A percentile compares a stretch with the other conserved stretches of the same genome.
phyloP scores from a whole-genome alignment of 2,888 invertebrate species.

The Parascotia fuliginaria region DNA sequence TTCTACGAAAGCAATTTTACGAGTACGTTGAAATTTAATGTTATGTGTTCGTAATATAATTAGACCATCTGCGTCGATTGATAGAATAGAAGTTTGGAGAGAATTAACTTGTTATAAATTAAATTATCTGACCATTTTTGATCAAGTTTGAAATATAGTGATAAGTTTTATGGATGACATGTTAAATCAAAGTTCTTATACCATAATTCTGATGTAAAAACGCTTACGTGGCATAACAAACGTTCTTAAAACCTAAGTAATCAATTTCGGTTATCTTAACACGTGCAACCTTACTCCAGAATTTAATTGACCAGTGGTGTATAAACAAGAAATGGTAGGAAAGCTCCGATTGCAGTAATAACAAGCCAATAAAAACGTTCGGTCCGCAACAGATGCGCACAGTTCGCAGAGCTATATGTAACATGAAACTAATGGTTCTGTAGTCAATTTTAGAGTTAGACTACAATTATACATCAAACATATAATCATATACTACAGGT shows the following conservation, averaged over 20 bases:
- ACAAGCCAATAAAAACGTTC: conserved; percentile 70
- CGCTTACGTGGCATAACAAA: conserved; percentile 9
- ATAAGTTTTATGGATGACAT: not conserved
- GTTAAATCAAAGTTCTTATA: not conserved
- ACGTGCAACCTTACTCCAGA: conserved; percentile 46
- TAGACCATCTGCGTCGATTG: too few relatives aligned
- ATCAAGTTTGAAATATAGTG: too few relatives aligned
- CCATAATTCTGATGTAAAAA: not conserved
- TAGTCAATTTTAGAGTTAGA: not conserved
- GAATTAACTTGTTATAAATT: too few relatives aligned
- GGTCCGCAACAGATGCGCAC: conserved; percentile 71
- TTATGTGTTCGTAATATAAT: too few relatives aligned
- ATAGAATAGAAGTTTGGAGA: too few relatives aligned
- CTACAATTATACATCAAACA: not conserved
- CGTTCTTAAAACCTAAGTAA: conserved; percentile 19
- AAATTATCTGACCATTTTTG: too few relatives aligned
- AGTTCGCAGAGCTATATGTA: conserved; percentile 66
- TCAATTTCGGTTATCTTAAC: conserved; percentile 46
- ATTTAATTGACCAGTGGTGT: conserved; percentile 48
- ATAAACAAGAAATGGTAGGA: conserved; percentile 59
- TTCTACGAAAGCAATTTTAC: too few relatives aligned
- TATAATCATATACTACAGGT: not conserved
- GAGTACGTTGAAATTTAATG: too few relatives aligned
- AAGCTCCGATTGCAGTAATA: conserved; percentile 74
- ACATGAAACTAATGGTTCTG: conserved; percentile 43